Conservation (phyloP, 2,113 vertebrate genomes). For the Gambusia affinis region DNA sequence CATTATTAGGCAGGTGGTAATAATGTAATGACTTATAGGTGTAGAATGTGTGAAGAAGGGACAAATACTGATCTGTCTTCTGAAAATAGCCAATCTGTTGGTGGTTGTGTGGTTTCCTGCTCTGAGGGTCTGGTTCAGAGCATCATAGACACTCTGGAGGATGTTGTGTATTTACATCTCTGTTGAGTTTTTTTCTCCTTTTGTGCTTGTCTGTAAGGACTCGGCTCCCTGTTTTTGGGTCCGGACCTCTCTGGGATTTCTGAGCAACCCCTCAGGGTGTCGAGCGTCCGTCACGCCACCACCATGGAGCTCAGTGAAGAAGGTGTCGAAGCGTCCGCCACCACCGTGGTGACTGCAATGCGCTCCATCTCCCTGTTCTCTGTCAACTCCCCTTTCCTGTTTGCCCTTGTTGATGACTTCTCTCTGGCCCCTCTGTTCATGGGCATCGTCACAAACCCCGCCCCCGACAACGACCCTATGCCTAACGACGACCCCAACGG, state of each 20-base stretch:
- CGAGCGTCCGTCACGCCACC: constrained; percentile 85
- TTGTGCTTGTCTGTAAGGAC: constrained; percentile 72
- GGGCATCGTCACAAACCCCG: constrained; percentile 87
- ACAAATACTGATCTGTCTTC: background rate
- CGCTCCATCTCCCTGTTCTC: constrained; percentile 84
- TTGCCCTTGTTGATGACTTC: constrained; percentile 84
- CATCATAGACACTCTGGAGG: background rate
- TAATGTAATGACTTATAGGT: background rate
- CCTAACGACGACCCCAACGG: constrained; percentile 36
- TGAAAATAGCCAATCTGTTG: background rate
- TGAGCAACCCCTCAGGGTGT: constrained; percentile 78
- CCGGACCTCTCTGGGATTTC: constrained; percentile 86
- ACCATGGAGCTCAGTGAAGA: constrained; percentile 87
- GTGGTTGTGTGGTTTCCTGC: background rate
- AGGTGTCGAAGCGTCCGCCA: constrained; percentile 85
- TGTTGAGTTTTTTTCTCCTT: background rate
- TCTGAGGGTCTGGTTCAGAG: background rate
- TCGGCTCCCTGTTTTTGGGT: constrained; percentile 83
- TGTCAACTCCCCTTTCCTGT: constrained; percentile 88
- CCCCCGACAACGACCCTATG: constrained; percentile 59
- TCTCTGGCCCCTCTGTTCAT: constrained; percentile 85
- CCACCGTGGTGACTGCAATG: constrained; percentile 72
- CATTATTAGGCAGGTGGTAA: too few relatives aligned
- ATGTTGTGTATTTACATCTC: background rate
- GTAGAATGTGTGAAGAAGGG: background rate